A percentile compares a stretch with the other conserved stretches of the same genome.
phyloP scores from a whole-genome alignment of 2,797 vertebrate genomes.

The Melanogrammus aeglefinus region DNA sequence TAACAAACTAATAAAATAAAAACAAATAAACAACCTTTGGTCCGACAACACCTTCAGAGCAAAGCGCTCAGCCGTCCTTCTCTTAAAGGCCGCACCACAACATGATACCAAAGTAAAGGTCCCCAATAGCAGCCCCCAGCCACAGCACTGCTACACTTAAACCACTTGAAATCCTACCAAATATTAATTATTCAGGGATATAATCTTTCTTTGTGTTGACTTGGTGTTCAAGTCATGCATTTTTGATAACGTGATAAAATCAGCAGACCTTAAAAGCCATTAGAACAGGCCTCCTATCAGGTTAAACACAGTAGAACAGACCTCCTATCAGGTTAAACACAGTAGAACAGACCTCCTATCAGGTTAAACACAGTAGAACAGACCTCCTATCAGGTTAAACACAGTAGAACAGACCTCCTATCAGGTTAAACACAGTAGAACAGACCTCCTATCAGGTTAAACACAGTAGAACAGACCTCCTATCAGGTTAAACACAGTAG shows the following conservation, averaged over 20 bases:
- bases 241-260: conserved; percentile 43
- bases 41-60: neutral
- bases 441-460: neutral
- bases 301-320: neutral
- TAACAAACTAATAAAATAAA: neutral
- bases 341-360: too few species aligned
- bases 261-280: conserved; percentile 20
- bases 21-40: neutral
- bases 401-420: too few species aligned
- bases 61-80: neutral
- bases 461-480: neutral
- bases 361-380: too few species aligned
- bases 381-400: too few species aligned
- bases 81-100: neutral
- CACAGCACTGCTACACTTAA: neutral
- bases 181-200: neutral
- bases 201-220: neutral
- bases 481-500: neutral
- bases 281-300: neutral
- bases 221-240: conserved; percentile 40
- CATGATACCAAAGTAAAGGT: neutral
- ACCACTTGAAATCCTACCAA: neutral
- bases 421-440: conserved; percentile 4
- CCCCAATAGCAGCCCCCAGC: neutral
- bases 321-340: too few species aligned